These are phyloP conservation scores for Dascillus cervinus DNA, from an alignment of 2,888 invertebrate genomes.

Conservation along the genomic window DNA sequence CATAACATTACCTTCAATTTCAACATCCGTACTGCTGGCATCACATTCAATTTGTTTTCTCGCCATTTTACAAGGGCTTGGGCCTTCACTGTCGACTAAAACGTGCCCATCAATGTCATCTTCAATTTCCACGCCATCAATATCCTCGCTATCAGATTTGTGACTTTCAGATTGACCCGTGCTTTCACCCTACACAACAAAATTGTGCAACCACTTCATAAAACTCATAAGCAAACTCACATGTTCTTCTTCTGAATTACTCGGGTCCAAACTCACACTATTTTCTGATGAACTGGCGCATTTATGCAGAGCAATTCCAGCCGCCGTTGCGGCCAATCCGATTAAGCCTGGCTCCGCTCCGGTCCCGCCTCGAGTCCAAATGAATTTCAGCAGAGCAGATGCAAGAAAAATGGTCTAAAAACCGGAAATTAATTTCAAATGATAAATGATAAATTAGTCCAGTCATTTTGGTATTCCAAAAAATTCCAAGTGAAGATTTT, in stretches of 20 bases:
- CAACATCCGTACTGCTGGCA: slow-evolving; percentile 20
- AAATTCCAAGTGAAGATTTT: too few relatives aligned
- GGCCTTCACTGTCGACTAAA: slow-evolving; percentile 41
- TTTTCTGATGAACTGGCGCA: slow-evolving; percentile 67
- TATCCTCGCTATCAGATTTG: slow-evolving; percentile 44
- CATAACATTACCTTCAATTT: slow-evolving; percentile 8
- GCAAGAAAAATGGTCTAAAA: slow-evolving; percentile 78
- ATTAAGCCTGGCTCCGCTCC: slow-evolving; percentile 40
- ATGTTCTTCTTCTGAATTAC: slow-evolving; percentile 72
- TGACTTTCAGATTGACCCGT: slow-evolving; percentile 49
- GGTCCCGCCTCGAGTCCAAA: slow-evolving; percentile 72
- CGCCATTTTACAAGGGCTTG: slow-evolving; percentile 47
- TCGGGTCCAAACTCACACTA: slow-evolving; percentile 69
- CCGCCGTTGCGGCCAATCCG: slow-evolving; percentile 38
- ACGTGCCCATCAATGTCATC: slow-evolving; percentile 42
- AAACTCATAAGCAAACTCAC: slow-evolving; percentile 21
- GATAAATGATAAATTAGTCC: too few relatives aligned
- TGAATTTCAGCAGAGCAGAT: slow-evolving; percentile 81
- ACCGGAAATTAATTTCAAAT: slow-evolving; percentile 11
- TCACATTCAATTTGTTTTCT: slow-evolving; percentile 30
- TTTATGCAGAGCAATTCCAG: slow-evolving; percentile 45
- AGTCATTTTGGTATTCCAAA: too few relatives aligned
- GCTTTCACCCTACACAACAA: slow-evolving; percentile 50
- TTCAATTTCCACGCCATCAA: slow-evolving; percentile 42
- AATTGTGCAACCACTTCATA: background rate